phyloP scores from a whole-genome alignment of 1,140 invertebrate genomes.

The Drosophila melanica region DNA sequence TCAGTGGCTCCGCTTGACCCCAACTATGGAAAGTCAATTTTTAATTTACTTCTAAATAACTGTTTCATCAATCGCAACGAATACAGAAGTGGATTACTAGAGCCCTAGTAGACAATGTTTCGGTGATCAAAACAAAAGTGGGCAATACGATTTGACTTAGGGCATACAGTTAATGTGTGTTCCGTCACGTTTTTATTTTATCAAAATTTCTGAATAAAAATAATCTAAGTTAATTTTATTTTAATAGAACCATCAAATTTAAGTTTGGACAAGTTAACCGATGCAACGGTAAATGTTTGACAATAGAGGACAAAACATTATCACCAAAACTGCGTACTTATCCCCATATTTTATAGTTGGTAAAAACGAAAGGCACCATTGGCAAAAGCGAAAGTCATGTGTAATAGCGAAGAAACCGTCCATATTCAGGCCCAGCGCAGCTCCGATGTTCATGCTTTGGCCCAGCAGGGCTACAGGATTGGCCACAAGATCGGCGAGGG shows the following conservation, averaged over 20 bases:
- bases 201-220: conserved; percentile 33
- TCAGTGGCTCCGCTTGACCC: too few species aligned
- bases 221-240: conserved; percentile 28
- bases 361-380: background rate
- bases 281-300: conserved; percentile 29
- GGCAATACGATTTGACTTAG: background rate
- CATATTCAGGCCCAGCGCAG: conserved; percentile 87
- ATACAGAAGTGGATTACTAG: too few species aligned
- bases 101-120: background rate
- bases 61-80: too few species aligned
- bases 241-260: conserved; percentile 25
- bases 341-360: conserved; percentile 1
- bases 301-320: background rate
- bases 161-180: background rate
- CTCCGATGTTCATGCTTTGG: conserved; percentile 90
- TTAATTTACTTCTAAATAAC: too few species aligned
- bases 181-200: conserved; percentile 21
- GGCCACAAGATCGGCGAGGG: conserved; percentile 94
- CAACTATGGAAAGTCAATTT: too few species aligned
- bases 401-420: conserved; percentile 24
- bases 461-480: conserved; percentile 91
- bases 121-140: background rate
- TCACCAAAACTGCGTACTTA: background rate
- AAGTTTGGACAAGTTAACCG: conserved; percentile 20
- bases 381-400: conserved; percentile 28